Evolutionary conservation across 2,888 invertebrate genomes (phyloP), one percentile per base, ranked within the genome.

Genomic region (Flexamia atlantica): DNA sequence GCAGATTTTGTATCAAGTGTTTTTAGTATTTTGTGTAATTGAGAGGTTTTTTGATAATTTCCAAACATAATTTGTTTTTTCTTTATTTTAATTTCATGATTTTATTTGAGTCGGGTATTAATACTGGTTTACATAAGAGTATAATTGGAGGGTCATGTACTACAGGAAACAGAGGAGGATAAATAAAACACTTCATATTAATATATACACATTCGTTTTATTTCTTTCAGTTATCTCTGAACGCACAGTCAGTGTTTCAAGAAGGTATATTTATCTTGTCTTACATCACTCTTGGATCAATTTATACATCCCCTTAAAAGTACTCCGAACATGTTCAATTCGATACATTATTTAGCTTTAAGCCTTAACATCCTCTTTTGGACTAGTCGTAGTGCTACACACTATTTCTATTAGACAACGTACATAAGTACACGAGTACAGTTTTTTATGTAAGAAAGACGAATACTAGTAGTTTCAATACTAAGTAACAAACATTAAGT

Each of bases 151-250:
- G 9, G 5, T 36, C 36, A 36, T 36, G 36, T 36, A 36, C 4
- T 36, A 7, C 3, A 46, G 64, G 76, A n/a, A 0, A 46, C 1
- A 46, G 25, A 20, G 25, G 28, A 9, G 57, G n/a, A 17, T 64
- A 30, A 72, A 82, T 72, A 72, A 82, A 82, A 72, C 30, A 28
- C 30, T 10, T 28, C 32, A 82, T 72, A 14, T 50, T 40, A 83
- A 74, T 83, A 83, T 83, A 83, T 83, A 83, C 82, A 83, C 74
- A 83, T 74, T 83, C 82, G 70, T 72, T 83, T 74, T 74, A 83
- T 72, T 82, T 83, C 82, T 83, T 74, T 74, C 82, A 74, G 53
- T 53, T 83, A 83, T 25, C 82, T 72, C 82, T 72, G 82, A 32
- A 83, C 82, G 74, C 74, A 83, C 74, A 53, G 46, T 57, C 79